phyloP scores from a whole-genome alignment of 2,113 vertebrate genomes.

The Hyla sarda region DNA sequence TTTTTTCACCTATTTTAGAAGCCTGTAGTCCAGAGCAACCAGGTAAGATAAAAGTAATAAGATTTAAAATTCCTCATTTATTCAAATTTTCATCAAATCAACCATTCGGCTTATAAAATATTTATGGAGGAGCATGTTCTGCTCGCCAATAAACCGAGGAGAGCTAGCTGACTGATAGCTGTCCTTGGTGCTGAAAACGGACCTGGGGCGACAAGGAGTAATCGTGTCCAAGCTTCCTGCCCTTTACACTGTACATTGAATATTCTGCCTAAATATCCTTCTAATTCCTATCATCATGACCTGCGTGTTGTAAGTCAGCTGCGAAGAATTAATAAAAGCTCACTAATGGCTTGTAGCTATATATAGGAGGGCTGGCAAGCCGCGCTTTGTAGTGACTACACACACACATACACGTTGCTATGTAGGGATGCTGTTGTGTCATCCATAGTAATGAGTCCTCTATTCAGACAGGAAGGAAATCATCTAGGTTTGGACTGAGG shows the following conservation, averaged over 20 bases:
- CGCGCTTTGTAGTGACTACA: neutral
- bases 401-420: neutral
- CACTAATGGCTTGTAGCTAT: neutral
- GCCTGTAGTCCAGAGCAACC: no score
- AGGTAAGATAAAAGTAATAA: no score
- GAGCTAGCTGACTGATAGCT: neutral
- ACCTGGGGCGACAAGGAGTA: neutral
- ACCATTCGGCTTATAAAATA: no score
- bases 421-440: constrained; percentile 20
- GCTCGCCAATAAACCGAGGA: no score
- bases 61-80: neutral
- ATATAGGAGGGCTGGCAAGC: neutral
- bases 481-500: constrained; percentile 24
- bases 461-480: constrained; percentile 13
- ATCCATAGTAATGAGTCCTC: constrained; percentile 17
- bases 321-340: neutral
- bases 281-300: neutral
- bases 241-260: neutral
- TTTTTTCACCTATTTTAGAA: no score
- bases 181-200: constrained; percentile 28
- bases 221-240: neutral
- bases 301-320: neutral
- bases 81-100: neutral
- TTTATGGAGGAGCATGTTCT: no score
- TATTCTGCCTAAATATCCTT: neutral